These are phyloP conservation scores for Drosophila koepferae DNA, from an alignment of 2,888 invertebrate species.

Conservation along the genomic window DNA sequence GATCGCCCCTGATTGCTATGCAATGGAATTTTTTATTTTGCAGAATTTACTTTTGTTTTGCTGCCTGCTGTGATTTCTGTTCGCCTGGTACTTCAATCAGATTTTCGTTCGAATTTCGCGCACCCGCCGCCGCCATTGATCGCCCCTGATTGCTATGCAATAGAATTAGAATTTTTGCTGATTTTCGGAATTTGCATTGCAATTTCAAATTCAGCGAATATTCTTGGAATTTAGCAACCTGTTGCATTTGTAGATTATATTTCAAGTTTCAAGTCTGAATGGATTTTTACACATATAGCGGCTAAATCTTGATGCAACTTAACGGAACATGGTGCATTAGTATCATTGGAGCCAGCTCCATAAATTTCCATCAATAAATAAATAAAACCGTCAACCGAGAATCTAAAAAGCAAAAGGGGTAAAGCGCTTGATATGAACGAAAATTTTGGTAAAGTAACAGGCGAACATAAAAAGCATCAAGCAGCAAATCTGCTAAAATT, in stretches of 20 bases:
- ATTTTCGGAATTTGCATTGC: no score
- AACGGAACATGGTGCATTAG: background rate
- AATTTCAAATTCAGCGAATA: no score
- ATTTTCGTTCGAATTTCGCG: background rate
- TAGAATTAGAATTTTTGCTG: no score
- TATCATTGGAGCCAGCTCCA: no score
- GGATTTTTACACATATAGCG: background rate
- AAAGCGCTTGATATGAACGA: no score
- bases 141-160: background rate
- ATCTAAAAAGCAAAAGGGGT: no score
- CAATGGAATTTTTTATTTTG: background rate
- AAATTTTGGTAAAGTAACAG: no score
- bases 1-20: background rate
- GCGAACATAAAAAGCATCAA: no score
- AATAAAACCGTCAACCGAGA: no score
- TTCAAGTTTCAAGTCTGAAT: background rate
- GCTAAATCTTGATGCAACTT: background rate
- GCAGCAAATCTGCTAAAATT: no score
- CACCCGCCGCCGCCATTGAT: background rate
- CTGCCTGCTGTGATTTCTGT: constrained; percentile 1
- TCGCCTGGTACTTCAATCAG: background rate
- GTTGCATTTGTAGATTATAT: background rate
- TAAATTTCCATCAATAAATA: no score
- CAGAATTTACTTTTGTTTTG: background rate
- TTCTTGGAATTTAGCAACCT: no score